A percentile compares a stretch with the other conserved stretches of the same genome.
phyloP scores from a whole-genome alignment of 2,797 vertebrate species.

The Macropus fuliginosus region DNA sequence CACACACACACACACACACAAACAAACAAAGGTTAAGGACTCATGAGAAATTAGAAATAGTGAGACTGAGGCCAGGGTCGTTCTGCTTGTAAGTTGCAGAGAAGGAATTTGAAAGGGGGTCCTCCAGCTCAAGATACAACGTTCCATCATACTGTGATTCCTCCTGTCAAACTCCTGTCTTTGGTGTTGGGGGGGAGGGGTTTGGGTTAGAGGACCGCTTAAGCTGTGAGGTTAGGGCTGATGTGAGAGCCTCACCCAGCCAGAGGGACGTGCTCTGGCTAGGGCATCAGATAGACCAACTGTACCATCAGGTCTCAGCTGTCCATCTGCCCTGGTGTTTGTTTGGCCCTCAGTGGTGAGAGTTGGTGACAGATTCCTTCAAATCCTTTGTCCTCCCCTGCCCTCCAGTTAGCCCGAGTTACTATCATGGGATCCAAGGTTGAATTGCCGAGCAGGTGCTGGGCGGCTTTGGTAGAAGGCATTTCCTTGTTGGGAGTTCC shows the following conservation, averaged over 20 bases:
- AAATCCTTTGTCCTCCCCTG: not conserved
- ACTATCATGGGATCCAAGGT: not conserved
- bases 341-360: not conserved
- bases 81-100: not conserved
- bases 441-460: not conserved
- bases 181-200: not conserved
- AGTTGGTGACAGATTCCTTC: not conserved
- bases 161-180: not conserved
- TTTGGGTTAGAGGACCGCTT: not conserved
- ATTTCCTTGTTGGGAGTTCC: not conserved
- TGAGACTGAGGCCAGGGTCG: not conserved
- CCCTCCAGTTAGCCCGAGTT: not conserved
- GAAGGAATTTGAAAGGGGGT: not conserved
- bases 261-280: not conserved
- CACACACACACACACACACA: no score
- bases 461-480: not conserved
- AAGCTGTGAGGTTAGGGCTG: not conserved
- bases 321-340: not conserved
- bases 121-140: not conserved
- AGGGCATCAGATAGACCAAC: not conserved
- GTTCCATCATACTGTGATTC: not conserved
- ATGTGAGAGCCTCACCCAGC: rapidly evolving
- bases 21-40: not conserved
- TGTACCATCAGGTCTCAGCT: not conserved
- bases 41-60: not conserved